Evolutionary conservation across 1,140 invertebrate species (phyloP).

Genomic region (Drosophila burlai): DNA sequence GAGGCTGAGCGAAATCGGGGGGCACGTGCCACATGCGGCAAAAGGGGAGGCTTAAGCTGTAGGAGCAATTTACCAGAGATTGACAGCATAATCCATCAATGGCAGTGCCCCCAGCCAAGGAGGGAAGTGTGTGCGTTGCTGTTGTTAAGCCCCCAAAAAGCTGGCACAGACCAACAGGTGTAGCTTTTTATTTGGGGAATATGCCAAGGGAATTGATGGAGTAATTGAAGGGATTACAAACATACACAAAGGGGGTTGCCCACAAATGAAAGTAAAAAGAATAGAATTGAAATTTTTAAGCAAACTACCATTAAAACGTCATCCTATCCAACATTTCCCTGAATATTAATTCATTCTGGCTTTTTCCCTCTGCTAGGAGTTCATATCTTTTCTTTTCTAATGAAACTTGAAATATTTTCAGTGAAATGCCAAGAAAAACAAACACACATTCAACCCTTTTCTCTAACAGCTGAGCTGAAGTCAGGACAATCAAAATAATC

Average conservation of each 20-base stretch:
- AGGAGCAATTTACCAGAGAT: slow-evolving; percentile 78
- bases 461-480: neutral
- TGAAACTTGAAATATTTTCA: slow-evolving; percentile 3
- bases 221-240: slow-evolving; percentile 8
- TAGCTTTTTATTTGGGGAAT: slow-evolving; percentile 22
- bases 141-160: slow-evolving; percentile 6
- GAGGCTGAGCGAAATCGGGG: slow-evolving; percentile 17
- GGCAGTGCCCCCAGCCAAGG: slow-evolving; percentile 39
- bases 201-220: slow-evolving; percentile 26
- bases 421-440: slow-evolving; percentile 10
- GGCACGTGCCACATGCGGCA: slow-evolving; percentile 68
- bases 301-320: neutral
- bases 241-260: neutral
- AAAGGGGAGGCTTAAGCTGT: slow-evolving; percentile 65
- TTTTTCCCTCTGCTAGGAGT: neutral
- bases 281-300: too few relatives aligned
- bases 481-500: slow-evolving; percentile 54
- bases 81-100: slow-evolving; percentile 82
- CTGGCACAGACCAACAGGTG: slow-evolving; percentile 44
- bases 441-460: slow-evolving; percentile 7
- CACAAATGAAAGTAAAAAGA: neutral
- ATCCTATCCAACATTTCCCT: too few relatives aligned
- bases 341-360: neutral
- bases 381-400: neutral
- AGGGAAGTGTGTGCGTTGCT: slow-evolving; percentile 6